These are phyloP conservation scores for Zaprionus inermis DNA, from an alignment of 1,140 invertebrate genomes.

Conservation along the genomic window DNA sequence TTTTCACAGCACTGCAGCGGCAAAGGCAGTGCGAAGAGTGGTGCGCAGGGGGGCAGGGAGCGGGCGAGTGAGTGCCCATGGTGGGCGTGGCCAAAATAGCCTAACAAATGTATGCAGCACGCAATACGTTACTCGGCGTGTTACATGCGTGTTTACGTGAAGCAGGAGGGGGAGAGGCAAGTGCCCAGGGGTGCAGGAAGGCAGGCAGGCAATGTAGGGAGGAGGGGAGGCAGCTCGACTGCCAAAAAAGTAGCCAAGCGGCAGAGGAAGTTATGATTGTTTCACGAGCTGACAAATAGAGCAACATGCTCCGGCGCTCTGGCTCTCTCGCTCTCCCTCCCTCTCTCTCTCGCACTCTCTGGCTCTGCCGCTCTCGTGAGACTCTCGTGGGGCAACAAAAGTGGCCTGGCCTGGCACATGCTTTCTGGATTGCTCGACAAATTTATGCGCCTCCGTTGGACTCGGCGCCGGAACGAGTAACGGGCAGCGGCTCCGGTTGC, in stretches of 20 bases:
- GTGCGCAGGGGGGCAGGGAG: neutral
- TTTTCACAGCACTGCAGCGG: conserved; percentile 61
- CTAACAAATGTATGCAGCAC: conserved; percentile 76
- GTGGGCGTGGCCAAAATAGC: conserved; percentile 59
- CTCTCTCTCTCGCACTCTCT: neutral
- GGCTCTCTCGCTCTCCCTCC: neutral
- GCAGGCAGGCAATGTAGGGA: neutral
- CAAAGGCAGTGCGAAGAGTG: no score
- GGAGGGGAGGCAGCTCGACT: neutral
- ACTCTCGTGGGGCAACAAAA: conserved; percentile 37
- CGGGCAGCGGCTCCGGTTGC: conserved; percentile 38
- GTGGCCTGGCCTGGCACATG: conserved; percentile 48
- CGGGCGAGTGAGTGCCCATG: neutral
- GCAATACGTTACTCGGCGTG: conserved; percentile 59
- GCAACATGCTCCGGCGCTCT: conserved; percentile 48
- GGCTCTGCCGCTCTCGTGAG: neutral
- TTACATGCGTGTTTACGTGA: conserved; percentile 54
- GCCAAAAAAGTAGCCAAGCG: conserved; percentile 44
- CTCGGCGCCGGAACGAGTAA: conserved; percentile 28
- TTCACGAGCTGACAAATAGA: conserved; percentile 80
- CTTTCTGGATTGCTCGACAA: conserved; percentile 55
- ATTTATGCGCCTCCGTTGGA: conserved; percentile 49
- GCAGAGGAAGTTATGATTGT: conserved; percentile 72
- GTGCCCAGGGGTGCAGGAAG: neutral
- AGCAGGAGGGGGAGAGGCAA: neutral